Evolutionary conservation across 2,113 vertebrate species (phyloP).

Genomic region (Sturnira hondurensis): DNA sequence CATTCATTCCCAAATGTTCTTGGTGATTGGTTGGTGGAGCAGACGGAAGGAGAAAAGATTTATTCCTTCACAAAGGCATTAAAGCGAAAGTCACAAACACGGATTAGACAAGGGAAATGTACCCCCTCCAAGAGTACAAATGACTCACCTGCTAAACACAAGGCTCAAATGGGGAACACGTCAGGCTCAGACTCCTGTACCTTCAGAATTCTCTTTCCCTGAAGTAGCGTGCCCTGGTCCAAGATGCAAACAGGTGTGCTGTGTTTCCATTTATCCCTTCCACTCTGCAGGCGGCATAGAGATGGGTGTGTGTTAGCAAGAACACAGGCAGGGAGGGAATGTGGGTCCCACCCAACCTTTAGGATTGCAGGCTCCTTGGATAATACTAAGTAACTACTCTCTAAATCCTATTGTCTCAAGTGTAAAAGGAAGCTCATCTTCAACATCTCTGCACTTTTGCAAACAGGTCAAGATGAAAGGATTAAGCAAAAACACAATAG

Average conservation of each 20-base stretch:
- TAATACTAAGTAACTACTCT: background rate
- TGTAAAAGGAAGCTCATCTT: background rate
- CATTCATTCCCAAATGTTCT: background rate
- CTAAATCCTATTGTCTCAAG: background rate
- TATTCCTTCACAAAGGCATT: background rate
- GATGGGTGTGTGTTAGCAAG: background rate
- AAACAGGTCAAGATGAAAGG: background rate
- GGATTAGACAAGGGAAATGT: background rate
- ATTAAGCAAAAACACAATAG: background rate
- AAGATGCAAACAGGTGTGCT: background rate
- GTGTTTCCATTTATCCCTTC: background rate
- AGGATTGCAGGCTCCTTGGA: background rate
- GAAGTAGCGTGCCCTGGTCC: no score
- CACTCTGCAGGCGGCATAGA: background rate
- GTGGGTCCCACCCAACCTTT: background rate
- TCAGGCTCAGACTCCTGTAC: background rate
- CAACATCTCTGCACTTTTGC: background rate
- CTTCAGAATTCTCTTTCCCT: background rate
- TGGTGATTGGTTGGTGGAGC: background rate
- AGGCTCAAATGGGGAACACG: background rate
- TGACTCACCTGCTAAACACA: background rate
- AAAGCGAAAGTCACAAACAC: background rate
- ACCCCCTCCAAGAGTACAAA: background rate
- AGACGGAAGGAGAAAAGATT: background rate
- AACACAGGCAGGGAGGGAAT: rapidly evolving